Conservation (phyloP, 2,888 invertebrate genomes). For the Zele albiditarsus region DNA sequence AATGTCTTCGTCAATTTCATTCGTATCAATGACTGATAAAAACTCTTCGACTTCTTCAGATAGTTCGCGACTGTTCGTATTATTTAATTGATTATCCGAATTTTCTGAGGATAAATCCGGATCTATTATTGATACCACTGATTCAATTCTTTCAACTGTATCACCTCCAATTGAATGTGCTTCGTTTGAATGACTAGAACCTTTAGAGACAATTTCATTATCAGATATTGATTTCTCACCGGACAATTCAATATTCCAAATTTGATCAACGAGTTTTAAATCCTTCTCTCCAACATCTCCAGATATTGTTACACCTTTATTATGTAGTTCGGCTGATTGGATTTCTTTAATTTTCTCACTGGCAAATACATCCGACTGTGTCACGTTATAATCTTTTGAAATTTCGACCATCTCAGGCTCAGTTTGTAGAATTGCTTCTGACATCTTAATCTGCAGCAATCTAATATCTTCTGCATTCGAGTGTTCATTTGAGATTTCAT, state of each 20-base stretch:
- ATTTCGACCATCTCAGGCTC: not conserved
- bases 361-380: not conserved
- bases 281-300: not conserved
- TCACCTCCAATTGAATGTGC: not conserved
- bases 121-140: slow-evolving; percentile 15
- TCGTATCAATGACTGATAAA: not conserved
- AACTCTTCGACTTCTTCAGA: slow-evolving; percentile 4
- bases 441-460: not conserved
- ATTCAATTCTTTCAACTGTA: slow-evolving; percentile 19
- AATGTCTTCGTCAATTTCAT: not conserved
- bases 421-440: no score
- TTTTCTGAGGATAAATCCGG: slow-evolving; percentile 11
- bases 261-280: not conserved
- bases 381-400: not conserved
- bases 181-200: not conserved
- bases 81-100: not conserved
- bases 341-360: not conserved
- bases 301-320: no score
- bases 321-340: no score
- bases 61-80: not conserved
- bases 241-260: not conserved
- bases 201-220: not conserved
- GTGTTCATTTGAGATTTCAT: not conserved
- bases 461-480: not conserved
- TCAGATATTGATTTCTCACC: not conserved